These are phyloP conservation scores for Spialia ferax DNA, from an alignment of 2,888 invertebrate species.

Conservation along the genomic window DNA sequence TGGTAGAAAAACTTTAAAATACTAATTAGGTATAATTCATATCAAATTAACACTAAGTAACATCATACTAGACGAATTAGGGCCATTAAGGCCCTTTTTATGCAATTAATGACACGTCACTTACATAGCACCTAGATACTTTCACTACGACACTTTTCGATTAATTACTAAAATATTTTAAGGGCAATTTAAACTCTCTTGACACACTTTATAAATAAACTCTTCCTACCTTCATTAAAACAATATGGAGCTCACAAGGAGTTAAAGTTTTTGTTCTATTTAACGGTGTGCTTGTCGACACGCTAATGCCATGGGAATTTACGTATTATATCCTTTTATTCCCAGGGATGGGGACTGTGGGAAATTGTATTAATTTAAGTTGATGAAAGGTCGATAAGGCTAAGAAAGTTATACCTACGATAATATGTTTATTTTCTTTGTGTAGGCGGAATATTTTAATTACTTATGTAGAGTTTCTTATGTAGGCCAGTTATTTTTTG, in stretches of 20 bases:
- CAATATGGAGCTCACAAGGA: not conserved
- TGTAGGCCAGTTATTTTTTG: too few species aligned
- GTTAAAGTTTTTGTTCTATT: constrained; percentile 12
- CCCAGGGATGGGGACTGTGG: not conserved
- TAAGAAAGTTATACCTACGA: not conserved
- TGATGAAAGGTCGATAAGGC: not conserved
- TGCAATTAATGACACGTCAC: too few species aligned
- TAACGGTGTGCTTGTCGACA: constrained; percentile 17
- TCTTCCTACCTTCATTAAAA: not conserved
- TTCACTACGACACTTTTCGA: too few species aligned
- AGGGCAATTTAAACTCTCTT: not conserved
- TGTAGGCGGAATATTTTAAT: not conserved
- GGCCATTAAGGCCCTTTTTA: too few species aligned
- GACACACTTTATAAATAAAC: not conserved
- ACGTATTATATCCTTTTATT: constrained; percentile 5
- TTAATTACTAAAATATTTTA: not conserved
- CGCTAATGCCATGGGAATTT: constrained; percentile 22
- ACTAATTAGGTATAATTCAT: too few species aligned
- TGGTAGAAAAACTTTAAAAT: too few species aligned
- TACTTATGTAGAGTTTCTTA: too few species aligned
- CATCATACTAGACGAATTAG: too few species aligned
- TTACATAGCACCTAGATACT: too few species aligned
- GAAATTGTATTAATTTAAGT: not conserved
- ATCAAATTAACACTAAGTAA: too few species aligned
- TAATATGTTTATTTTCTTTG: too few species aligned